Conservation (phyloP, 2,797 vertebrate genomes). For the Manis crassicaudata region DNA sequence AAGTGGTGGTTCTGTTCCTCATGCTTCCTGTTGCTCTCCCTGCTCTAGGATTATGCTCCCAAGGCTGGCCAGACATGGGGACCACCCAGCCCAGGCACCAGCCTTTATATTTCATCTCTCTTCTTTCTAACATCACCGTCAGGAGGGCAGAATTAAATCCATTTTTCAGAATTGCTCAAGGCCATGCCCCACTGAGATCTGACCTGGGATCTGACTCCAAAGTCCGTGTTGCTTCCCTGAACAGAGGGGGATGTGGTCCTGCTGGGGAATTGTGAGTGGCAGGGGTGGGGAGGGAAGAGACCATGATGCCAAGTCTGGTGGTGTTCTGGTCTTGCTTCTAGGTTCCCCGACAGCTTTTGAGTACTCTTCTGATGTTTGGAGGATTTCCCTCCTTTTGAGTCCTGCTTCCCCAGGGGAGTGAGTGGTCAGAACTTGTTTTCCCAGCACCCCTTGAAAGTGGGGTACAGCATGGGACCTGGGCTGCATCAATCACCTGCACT, state of each 20-base stretch:
- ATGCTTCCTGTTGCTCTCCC: not conserved
- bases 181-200: not conserved
- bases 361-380: not conserved
- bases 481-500: not conserved
- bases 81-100: not conserved
- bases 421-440: not conserved
- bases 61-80: not conserved
- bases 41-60: not conserved
- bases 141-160: not conserved
- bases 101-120: not conserved
- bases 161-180: not conserved
- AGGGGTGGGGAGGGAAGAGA: not conserved
- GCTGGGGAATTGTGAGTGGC: not conserved
- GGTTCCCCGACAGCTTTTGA: not conserved
- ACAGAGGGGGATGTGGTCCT: not conserved
- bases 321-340: not conserved
- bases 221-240: not conserved
- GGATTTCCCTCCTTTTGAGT: not conserved
- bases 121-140: not conserved
- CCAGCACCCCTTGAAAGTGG: not conserved
- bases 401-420: not conserved
- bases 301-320: not conserved
- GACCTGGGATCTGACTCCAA: not conserved
- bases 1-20: not conserved
- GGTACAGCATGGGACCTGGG: not conserved